Evolutionary conservation across 2,888 invertebrate species (phyloP), one percentile per base, ranked within the genome.

Genomic region (Antitype chi): DNA sequence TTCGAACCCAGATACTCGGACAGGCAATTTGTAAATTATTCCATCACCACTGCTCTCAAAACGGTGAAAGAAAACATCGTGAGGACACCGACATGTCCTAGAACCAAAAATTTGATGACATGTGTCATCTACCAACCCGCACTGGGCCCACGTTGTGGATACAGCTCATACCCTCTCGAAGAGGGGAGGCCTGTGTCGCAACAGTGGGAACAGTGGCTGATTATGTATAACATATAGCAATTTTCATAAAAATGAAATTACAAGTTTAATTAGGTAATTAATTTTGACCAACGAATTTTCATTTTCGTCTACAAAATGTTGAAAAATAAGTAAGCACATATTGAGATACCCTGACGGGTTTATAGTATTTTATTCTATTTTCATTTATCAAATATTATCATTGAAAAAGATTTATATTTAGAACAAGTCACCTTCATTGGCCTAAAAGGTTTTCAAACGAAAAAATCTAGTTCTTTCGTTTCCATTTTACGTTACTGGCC

Each of bases 401-500:
- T 32, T 32, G n/a, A 57, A 59, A 60, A 28, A 15, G 8, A 13
- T 38, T 13, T 55, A 68, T n/a, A 20, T 38, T 67, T 25, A 17
- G 23, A 72, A 69, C 25, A 25, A 25, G 8, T 32, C 25, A 7
- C 20, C 2, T 13, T 20, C 17, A 17, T 15, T 1, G 5, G 32
- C 17, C 9, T 23, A 8, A 13, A 28, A 11, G 11, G 1, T 66
- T 49, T 67, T 28, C 9, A 71, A 72, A 79, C 6, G 0, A 2
- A 2, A 8, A 79, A 4, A 15, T 8, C 7, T 3, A 8, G 9
- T 7, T 67, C 60, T 62, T 62, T n/a, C 5, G 1, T 15, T 79
- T 55, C 47, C 17, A n/a, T 49, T 80, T 63, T 6, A 23, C n/a
- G 38, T 15, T 78, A 59, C 78, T 78, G 78, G 59, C 43, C 70